Evolutionary conservation across 2,797 vertebrate species (phyloP), one percentile per base, ranked within the genome.

Genomic region (Tenualosa thibaudeaui): DNA sequence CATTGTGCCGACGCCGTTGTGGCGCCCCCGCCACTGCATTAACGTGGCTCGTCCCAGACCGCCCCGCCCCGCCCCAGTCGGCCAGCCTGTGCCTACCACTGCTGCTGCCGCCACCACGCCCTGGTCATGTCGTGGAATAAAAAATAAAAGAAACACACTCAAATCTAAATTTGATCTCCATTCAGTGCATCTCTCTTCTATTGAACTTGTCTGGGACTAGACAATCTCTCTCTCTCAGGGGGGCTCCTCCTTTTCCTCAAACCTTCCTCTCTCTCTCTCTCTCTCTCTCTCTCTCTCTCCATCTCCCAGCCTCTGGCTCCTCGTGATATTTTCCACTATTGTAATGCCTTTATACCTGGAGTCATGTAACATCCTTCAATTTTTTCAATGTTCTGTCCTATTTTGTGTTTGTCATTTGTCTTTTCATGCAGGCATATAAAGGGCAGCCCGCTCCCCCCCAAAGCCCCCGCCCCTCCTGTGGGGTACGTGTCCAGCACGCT

Each of bases 401-500:
- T 58, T 75, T 75, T 75, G 31, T 75, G 56, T 75, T 37, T 71
- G 46, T 46, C 46, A 46, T 37, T 17, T 75, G 68, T 75, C 88
- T 85, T 88, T 88, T 88, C 82, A 46, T 88, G 82, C 91, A 99
- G 98, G 98, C 97, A 99, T 91, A 96, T 97, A 94, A 97, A 97
- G 95, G 97, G 96, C 94, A 97, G 95, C 93, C 96, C 95, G 85
- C 97, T 95, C 83, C 94, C 97, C 88, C 94, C 97, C 91, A 96
- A 95, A 91, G 93, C 95, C 83, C 95, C 96, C 6, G 91, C 96
- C 88, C 96, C 96, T 0, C 96, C 97, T 0, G 92, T 97, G 91
- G 97, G 97, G 91, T 98, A 97, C 12, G 94, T 97, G 91, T 97
- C 98, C 60, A 95, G 95, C 87, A 95, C 96, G 54, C 93, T 98